Base-by-base conservation (phyloP, 2,888 invertebrate species). In the Brachyopa scutellaris region DNA sequence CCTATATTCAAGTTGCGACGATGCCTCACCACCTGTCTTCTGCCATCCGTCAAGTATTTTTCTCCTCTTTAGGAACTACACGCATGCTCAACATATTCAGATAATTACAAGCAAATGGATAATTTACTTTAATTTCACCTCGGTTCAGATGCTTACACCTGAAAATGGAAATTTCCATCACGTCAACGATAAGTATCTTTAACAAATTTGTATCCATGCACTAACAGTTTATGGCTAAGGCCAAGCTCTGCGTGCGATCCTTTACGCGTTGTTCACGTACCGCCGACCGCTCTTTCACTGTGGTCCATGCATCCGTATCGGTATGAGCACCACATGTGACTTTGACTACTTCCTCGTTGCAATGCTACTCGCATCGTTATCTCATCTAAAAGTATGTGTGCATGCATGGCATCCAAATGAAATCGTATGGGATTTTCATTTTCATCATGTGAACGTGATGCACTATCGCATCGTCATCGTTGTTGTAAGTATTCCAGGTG, bases 221-320 rank as follows among this genome's bases (percentile, higher is more conserved):
- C 31, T 13, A 47, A 47, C 49, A 17, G 17, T 23, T 51, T 26
- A 38, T 13, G 2, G 26, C 26, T 26, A 26, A 26, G 26, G 26
- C 26, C 33, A 26, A 59, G 38, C 36, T 64, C 26, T n/a, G n/a
- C n/a, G n/a, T n/a, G n/a, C n/a, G n/a, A n/a, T n/a, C 31, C 36
- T 62, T 47, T 11, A 8, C 21, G 8, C 15, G 13, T 26, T 17
- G 7, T 26, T 49, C 2, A 55, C 13, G 29, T 55, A 21, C 29
- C 23, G 64, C 55, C 29, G 26, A 49, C 38, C 21, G 8, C 51
- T 11, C 45, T 38, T 59, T 73, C 11, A 40, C 29, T 53, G 31
- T 47, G 66, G 73, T 57, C 51, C 45, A 59, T 66, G 69, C 69
- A 80, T 80, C 80, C 80, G 80, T 70, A 80, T 80, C 74, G 74